Conservation (phyloP, 2,113 vertebrate genomes). For the Dasyurus viverrinus region DNA sequence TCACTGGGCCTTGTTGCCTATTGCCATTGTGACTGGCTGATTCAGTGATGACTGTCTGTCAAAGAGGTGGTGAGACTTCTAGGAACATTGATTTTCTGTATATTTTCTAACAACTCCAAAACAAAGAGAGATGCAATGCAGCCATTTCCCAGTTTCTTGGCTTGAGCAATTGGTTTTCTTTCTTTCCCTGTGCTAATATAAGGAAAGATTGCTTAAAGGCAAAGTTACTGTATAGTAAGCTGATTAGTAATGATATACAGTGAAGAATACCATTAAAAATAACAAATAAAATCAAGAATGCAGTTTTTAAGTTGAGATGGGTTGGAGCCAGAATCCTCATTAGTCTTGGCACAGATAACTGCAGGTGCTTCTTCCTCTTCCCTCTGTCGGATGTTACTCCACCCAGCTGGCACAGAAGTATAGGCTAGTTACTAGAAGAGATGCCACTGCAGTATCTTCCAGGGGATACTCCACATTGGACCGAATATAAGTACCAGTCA, state of each 20-base stretch:
- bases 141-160: not conserved
- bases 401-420: not conserved
- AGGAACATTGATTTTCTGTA: not conserved
- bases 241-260: constrained; percentile 13
- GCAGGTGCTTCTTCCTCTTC: not conserved
- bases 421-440: not conserved
- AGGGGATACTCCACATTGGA: not conserved
- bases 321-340: not conserved
- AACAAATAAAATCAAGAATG: not conserved
- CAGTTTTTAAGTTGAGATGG: constrained; percentile 14
- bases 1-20: not conserved
- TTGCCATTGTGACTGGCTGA: not conserved
- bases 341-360: not conserved
- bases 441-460: not conserved
- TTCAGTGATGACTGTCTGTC: not conserved
- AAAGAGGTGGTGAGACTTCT: not conserved
- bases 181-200: not conserved
- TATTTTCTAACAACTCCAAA: not conserved
- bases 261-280: constrained; percentile 1
- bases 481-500: not conserved
- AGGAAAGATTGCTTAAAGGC: constrained; percentile 5
- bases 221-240: not conserved
- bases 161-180: not conserved
- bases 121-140: not conserved
- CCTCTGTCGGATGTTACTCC: not conserved